Conservation (phyloP, 1,140 invertebrate species). For the Lethrus apterus region DNA sequence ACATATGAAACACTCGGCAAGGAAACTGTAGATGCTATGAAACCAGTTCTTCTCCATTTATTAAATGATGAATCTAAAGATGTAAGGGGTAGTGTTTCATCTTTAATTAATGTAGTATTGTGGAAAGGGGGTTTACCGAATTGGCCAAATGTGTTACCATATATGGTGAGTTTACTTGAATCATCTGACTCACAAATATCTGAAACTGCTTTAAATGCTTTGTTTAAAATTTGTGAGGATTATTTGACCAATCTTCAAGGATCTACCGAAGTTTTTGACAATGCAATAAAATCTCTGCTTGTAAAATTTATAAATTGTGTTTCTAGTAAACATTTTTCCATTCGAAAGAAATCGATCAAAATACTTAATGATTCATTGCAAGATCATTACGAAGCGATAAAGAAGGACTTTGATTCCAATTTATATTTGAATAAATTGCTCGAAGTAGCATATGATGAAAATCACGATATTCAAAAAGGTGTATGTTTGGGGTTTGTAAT, state of each 20-base stretch:
- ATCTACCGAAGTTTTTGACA: slow-evolving; percentile 10
- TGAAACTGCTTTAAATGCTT: slow-evolving; percentile 34
- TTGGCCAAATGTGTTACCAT: slow-evolving; percentile 33
- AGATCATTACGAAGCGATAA: slow-evolving; percentile 32
- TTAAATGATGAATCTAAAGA: slow-evolving; percentile 35
- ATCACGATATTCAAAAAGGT: slow-evolving; percentile 32
- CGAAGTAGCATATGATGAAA: slow-evolving; percentile 28
- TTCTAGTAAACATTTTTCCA: slow-evolving; percentile 10
- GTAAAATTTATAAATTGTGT: slow-evolving; percentile 22
- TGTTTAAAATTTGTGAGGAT: slow-evolving; percentile 37
- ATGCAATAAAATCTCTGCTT: slow-evolving; percentile 16
- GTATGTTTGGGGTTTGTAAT: slow-evolving; percentile 37
- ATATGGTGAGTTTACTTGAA: slow-evolving; percentile 29
- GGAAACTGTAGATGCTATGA: slow-evolving; percentile 28
- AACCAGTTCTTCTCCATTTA: slow-evolving; percentile 31
- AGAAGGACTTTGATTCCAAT: slow-evolving; percentile 18
- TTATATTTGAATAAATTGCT: slow-evolving; percentile 35
- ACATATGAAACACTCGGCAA: slow-evolving; percentile 25
- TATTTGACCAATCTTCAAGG: slow-evolving; percentile 16
- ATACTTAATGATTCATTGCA: slow-evolving; percentile 35
- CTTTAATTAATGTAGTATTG: slow-evolving; percentile 31
- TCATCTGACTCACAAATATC: slow-evolving; percentile 22
- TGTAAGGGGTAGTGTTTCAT: slow-evolving; percentile 33
- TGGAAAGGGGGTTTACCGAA: slow-evolving; percentile 32
- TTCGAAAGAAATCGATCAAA: slow-evolving; percentile 17